Conservation (phyloP, 1,140 invertebrate genomes). For the Metopolophium dirhodum region DNA sequence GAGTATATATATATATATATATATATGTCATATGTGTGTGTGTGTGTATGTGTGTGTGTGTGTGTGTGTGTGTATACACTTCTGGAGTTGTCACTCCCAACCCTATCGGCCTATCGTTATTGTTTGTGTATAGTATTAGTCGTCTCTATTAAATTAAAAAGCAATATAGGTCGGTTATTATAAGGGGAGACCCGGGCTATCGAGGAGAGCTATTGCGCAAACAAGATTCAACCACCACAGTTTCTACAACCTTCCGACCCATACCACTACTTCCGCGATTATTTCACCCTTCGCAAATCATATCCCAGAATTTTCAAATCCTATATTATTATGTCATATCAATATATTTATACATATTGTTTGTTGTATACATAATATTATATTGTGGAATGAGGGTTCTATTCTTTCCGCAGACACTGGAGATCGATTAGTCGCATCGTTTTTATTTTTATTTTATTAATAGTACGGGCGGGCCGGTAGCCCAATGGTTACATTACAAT, state of each 20-base stretch:
- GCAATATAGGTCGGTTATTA: background rate
- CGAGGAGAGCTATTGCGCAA: background rate
- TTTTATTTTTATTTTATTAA: too few relatives aligned
- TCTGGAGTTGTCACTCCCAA: background rate
- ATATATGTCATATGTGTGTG: too few relatives aligned
- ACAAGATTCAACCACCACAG: background rate
- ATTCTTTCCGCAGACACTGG: background rate
- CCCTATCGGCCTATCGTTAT: background rate
- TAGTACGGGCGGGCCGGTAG: too few relatives aligned
- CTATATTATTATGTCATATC: background rate
- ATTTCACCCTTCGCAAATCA: background rate
- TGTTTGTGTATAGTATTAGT: constrained; percentile 11
- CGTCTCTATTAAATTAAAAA: background rate
- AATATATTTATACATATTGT: background rate
- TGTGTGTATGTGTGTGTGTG: background rate
- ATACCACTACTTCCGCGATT: background rate
- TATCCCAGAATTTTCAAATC: background rate
- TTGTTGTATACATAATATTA: background rate
- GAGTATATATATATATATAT: too few relatives aligned
- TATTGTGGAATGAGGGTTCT: background rate
- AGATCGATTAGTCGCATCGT: background rate
- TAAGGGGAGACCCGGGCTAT: background rate
- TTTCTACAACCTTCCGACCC: background rate
- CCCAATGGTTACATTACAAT: too few relatives aligned
- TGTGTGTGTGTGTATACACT: background rate